Evolutionary conservation across 2,797 vertebrate genomes (phyloP), one percentile per base, ranked within the genome.

Genomic region (Eospalax fontanierii): DNA sequence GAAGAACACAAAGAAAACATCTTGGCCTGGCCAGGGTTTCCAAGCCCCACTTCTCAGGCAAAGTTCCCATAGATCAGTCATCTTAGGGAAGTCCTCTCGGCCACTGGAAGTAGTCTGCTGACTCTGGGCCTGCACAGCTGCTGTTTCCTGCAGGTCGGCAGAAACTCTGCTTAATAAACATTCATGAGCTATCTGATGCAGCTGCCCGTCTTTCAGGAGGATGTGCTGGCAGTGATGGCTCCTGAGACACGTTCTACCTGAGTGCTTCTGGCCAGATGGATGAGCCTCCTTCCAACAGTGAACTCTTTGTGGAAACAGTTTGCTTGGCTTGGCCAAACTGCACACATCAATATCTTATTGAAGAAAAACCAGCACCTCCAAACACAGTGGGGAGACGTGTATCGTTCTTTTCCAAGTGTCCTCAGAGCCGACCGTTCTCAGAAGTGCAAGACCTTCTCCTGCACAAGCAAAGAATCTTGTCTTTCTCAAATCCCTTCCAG

Each of bases 291-390:
- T 98, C 98, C 98, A 99, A 99, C 99, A 98, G 99, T 96, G 99
- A 99, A 99, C 98, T 99, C 99, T 98, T 99, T 98, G 98, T 98
- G 98, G 96, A 97, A 98, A 98, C 98, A 99, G 98, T 99, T 98
- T 98, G 98, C 98, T 98, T 99, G 99, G 98, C 98, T 98, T 98
- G 97, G 97, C 97, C 98, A 98, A 98, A 98, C 98, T 98, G 98
- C 98, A 98, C 98, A 96, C 98, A 98, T 98, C 98, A 95, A 98
- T 98, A 95, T 96, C 98, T 98, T 98, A 98, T 98, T 98, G 97
- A 98, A 98, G 97, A 74, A 40, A 54, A n/a, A 33, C 8, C 24
- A 54, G n/a, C 46, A 22, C 1, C 19, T 57, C 38, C 0, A 89
- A 98, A 98, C 96, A 82, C 96, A 83, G 33, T 78, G 90, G 93